Evolutionary conservation across 2,113 vertebrate genomes (phyloP).

Genomic region (Amazona vittata): DNA sequence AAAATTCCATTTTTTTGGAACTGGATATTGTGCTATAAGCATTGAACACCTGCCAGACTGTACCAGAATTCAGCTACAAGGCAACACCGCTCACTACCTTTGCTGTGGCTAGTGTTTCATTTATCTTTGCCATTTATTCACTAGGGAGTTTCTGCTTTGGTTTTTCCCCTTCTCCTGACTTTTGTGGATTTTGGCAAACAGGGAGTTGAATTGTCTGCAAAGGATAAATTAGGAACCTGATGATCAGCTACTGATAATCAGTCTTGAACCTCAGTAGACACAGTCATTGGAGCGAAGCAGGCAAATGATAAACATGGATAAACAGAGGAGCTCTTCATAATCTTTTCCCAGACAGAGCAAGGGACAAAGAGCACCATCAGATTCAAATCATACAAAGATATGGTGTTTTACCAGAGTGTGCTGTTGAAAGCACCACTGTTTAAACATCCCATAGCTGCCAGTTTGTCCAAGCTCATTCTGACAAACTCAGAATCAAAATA

Average conservation of each 20-base stretch:
- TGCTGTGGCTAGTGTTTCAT: background rate
- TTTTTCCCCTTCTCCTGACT: background rate
- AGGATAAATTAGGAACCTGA: background rate
- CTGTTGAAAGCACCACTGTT: background rate
- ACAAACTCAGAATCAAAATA: background rate
- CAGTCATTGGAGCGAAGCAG: background rate
- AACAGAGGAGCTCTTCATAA: background rate
- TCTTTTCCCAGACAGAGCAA: background rate
- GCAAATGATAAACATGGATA: background rate
- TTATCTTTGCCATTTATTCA: background rate
- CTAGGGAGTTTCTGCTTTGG: background rate
- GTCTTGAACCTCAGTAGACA: background rate
- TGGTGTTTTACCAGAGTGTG: background rate
- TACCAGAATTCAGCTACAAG: background rate
- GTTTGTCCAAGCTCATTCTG: background rate
- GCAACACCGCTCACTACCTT: background rate
- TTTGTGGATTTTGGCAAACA: background rate
- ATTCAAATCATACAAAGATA: background rate
- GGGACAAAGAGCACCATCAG: background rate
- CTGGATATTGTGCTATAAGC: background rate
- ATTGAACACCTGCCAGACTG: background rate
- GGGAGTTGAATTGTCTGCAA: background rate
- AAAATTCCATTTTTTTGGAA: background rate
- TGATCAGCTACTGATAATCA: background rate
- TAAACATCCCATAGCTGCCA: background rate